Conservation (phyloP, 1,140 invertebrate genomes). For the Metaphire vulgaris region DNA sequence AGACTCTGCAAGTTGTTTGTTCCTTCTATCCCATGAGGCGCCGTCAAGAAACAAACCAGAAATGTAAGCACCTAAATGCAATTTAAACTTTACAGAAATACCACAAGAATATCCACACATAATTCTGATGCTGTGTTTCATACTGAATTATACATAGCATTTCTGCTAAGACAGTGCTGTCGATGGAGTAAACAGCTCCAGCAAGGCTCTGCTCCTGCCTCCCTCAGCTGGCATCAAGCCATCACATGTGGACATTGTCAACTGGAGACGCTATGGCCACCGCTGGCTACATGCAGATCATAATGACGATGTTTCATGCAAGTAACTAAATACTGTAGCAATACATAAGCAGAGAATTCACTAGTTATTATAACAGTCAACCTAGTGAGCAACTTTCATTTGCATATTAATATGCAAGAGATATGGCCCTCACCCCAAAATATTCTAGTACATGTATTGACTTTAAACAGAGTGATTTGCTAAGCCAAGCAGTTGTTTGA, state of each 20-base stretch:
- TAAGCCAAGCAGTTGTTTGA: too few species aligned
- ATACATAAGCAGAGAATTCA: too few species aligned
- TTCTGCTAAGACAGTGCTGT: too few species aligned
- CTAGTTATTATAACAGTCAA: background rate
- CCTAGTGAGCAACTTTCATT: background rate
- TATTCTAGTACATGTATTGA: background rate
- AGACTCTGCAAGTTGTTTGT: conserved; percentile 66
- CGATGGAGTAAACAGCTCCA: too few species aligned
- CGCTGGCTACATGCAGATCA: too few species aligned
- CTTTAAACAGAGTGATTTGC: too few species aligned
- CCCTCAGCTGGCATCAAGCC: conserved; percentile 50
- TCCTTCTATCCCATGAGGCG: conserved; percentile 55
- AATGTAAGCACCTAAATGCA: conserved; percentile 50
- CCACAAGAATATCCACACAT: background rate
- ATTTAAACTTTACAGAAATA: background rate
- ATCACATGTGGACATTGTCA: conserved; percentile 2
- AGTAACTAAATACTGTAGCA: too few species aligned
- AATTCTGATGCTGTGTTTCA: background rate
- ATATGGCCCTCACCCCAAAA: background rate
- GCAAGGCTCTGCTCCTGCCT: too few species aligned
- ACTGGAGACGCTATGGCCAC: too few species aligned
- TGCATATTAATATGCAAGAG: background rate
- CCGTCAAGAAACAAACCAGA: conserved; percentile 54
- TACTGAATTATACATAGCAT: conserved; percentile 36
- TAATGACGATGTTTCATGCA: too few species aligned